phyloP scores from a whole-genome alignment of 2,797 vertebrate species.

The Lacerta bilineata region DNA sequence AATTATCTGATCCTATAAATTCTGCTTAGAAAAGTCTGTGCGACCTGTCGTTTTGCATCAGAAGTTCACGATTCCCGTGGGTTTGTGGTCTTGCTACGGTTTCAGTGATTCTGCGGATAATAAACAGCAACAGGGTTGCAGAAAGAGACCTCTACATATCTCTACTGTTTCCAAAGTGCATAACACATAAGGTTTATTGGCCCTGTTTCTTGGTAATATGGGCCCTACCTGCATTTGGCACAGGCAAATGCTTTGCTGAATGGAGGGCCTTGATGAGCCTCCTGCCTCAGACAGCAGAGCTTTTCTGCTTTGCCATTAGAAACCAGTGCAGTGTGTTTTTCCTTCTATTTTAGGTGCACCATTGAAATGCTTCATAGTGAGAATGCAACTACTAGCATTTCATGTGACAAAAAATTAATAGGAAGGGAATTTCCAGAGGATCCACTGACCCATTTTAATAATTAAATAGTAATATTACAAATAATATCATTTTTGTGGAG shows the following conservation, averaged over 20 bases:
- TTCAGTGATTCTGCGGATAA: neutral
- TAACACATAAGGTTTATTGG: constrained; percentile 32
- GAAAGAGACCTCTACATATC: constrained; percentile 12
- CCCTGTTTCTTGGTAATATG: fast-evolving
- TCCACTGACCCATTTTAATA: neutral
- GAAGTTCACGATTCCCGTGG: fast-evolving
- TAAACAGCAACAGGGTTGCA: fast-evolving
- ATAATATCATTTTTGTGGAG: neutral
- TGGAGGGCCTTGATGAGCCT: constrained; percentile 30
- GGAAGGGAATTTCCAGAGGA: constrained; percentile 74
- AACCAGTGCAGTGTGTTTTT: constrained; percentile 50
- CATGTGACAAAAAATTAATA: constrained; percentile 28
- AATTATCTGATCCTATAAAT: too few species aligned
- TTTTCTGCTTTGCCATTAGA: constrained; percentile 20
- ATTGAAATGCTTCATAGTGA: constrained; percentile 61
- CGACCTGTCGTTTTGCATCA: neutral
- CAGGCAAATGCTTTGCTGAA: constrained; percentile 39
- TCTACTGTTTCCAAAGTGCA: neutral
- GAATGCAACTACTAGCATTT: constrained; percentile 69
- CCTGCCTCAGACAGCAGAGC: constrained; percentile 35
- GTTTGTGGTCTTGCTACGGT: constrained; percentile 9
- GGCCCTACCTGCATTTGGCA: constrained; percentile 57
- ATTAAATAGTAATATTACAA: constrained; percentile 6
- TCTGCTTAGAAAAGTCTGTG: neutral
- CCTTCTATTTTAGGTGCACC: constrained; percentile 70